A percentile compares a stretch with the other conserved stretches of the same genome.
phyloP scores from a whole-genome alignment of 2,888 invertebrate genomes.

The Empis stercorea region DNA sequence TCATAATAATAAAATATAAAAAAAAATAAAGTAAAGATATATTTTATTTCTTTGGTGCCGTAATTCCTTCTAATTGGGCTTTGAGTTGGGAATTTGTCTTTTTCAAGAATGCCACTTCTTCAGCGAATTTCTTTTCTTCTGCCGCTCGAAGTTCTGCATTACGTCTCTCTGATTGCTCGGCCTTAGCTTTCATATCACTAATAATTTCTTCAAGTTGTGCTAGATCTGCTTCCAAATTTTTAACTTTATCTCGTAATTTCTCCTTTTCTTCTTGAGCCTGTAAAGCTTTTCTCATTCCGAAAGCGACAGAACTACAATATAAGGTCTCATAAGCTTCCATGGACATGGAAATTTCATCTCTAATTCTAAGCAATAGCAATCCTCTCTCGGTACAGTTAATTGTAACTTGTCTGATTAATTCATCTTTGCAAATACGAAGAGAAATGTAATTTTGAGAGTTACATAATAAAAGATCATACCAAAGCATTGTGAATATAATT shows the following conservation, averaged over 20 bases:
- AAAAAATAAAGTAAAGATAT: not conserved
- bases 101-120: slow-evolving; percentile 83
- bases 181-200: slow-evolving; percentile 51
- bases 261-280: slow-evolving; percentile 64
- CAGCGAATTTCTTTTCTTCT: slow-evolving; percentile 83
- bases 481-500: slow-evolving; percentile 92
- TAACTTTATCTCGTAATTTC: slow-evolving; percentile 61
- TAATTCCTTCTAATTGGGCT: slow-evolving; percentile 88
- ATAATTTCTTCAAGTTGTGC: slow-evolving; percentile 37
- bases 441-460: no score
- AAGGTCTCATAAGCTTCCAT: slow-evolving; percentile 93
- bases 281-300: slow-evolving; percentile 95
- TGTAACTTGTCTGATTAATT: slow-evolving; percentile 86
- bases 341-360: slow-evolving; percentile 94
- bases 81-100: slow-evolving; percentile 90
- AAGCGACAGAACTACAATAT: slow-evolving; percentile 94
- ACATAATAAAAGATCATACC: slow-evolving; percentile 26
- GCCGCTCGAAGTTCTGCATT: slow-evolving; percentile 72
- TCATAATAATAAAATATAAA: not conserved
- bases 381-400: slow-evolving; percentile 96
- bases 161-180: slow-evolving; percentile 71
- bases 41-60: slow-evolving; percentile 77
- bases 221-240: slow-evolving; percentile 45
- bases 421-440: slow-evolving; percentile 36
- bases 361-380: slow-evolving; percentile 74